Evolutionary conservation across 2,888 invertebrate genomes (phyloP).

Genomic region (Sclerodermus sp.): DNA sequence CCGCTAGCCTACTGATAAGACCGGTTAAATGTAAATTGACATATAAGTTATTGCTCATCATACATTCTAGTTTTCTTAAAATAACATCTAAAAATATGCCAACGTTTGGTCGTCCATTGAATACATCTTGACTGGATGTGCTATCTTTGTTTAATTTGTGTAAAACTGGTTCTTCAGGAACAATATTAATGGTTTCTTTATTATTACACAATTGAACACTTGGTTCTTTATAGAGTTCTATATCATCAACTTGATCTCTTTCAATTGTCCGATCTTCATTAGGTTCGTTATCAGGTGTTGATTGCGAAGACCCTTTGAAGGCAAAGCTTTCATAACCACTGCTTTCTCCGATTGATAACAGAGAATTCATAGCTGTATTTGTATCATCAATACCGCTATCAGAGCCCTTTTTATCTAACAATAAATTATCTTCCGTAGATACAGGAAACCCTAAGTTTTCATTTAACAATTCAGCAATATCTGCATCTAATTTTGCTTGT

Average conservation of each 20-base stretch:
- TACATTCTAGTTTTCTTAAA: slow-evolving; percentile 78
- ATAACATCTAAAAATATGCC: slow-evolving; percentile 74
- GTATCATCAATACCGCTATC: slow-evolving; percentile 41
- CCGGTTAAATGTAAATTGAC: slow-evolving; percentile 88
- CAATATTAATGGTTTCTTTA: slow-evolving; percentile 4
- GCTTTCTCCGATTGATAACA: slow-evolving; percentile 74
- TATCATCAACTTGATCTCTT: slow-evolving; percentile 26
- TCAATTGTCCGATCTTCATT: slow-evolving; percentile 43
- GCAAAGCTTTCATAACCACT: slow-evolving; percentile 76
- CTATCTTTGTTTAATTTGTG: slow-evolving; percentile 23
- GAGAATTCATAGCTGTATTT: slow-evolving; percentile 61
- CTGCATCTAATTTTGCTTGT: slow-evolving; percentile 45
- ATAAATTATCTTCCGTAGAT: slow-evolving; percentile 17
- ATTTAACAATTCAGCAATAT: slow-evolving; percentile 50
- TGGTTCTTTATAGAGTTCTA: slow-evolving; percentile 17
- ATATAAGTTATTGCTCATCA: slow-evolving; percentile 81
- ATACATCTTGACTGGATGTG: slow-evolving; percentile 33
- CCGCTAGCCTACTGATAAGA: slow-evolving; percentile 80
- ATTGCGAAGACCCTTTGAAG: slow-evolving; percentile 58
- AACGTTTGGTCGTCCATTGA: slow-evolving; percentile 53
- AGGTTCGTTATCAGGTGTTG: slow-evolving; percentile 53
- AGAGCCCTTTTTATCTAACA: slow-evolving; percentile 24
- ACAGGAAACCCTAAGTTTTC: slow-evolving; percentile 36
- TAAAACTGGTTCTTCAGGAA: slow-evolving; percentile 5
- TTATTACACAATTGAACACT: slow-evolving; percentile 24